Conservation (phyloP, 2,797 vertebrate species). For the Crocodylus rhombifer region DNA sequence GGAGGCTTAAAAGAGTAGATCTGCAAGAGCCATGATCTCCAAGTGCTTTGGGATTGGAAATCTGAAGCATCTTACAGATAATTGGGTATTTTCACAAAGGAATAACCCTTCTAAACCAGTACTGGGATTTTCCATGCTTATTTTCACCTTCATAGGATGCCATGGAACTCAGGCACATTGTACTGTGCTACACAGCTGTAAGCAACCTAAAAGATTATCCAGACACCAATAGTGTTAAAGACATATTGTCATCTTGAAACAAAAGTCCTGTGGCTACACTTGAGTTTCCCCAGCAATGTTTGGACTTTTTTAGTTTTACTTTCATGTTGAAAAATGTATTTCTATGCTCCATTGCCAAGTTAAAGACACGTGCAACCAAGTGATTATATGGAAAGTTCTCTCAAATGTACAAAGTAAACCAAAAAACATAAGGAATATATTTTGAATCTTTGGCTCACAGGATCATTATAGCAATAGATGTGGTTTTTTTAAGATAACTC, state of each 20-base stretch:
- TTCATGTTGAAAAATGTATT: background rate
- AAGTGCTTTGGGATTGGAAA: no score
- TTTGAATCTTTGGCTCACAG: conserved; percentile 1
- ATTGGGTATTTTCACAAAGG: no score
- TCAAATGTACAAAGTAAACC: background rate
- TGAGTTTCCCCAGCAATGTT: background rate
- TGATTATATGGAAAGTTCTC: background rate
- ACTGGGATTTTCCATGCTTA: no score
- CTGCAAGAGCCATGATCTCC: no score
- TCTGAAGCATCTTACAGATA: no score
- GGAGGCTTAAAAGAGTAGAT: no score
- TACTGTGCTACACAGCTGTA: no score
- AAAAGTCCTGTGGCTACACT: background rate
- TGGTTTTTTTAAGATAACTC: conserved; percentile 29
- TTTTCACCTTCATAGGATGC: no score
- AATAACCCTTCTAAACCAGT: no score
- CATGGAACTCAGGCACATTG: no score
- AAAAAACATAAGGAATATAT: background rate
- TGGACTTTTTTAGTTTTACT: background rate
- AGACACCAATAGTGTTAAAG: background rate
- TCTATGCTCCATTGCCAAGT: background rate
- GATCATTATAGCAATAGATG: conserved; percentile 17
- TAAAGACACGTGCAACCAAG: background rate
- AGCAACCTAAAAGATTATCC: background rate
- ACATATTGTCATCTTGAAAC: background rate